Conservation (phyloP, 2,888 invertebrate genomes). For the Rugalucina vietnamica region DNA sequence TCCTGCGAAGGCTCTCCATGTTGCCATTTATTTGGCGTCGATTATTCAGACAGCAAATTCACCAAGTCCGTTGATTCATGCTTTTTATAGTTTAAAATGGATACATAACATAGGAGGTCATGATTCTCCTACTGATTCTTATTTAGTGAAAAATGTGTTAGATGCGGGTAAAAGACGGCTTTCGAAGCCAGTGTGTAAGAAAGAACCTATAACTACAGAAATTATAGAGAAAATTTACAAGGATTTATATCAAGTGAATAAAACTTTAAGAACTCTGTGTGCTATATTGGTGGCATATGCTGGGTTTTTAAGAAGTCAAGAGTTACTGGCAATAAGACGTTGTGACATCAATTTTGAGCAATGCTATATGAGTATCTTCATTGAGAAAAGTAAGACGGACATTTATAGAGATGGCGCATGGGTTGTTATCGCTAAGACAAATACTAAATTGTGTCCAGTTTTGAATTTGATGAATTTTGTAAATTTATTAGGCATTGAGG, state of each 20-base stretch:
- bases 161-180: constrained; percentile 9
- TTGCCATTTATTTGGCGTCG: constrained; percentile 52
- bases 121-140: constrained; percentile 38
- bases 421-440: constrained; percentile 34
- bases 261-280: constrained; percentile 45
- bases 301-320: constrained; percentile 43
- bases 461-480: constrained; percentile 38
- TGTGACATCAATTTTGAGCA: constrained; percentile 27
- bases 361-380: constrained; percentile 22
- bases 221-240: constrained; percentile 8
- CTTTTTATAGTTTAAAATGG: constrained; percentile 60
- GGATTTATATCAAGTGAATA: too few relatives aligned
- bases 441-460: constrained; percentile 40
- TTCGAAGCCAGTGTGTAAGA: neutral
- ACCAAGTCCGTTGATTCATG: constrained; percentile 49
- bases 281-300: constrained; percentile 12
- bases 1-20: constrained; percentile 52
- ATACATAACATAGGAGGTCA: constrained; percentile 44
- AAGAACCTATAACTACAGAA: constrained; percentile 24
- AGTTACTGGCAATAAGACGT: constrained; percentile 30
- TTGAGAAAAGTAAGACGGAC: constrained; percentile 28
- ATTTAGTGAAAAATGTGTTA: constrained; percentile 40
- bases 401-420: constrained; percentile 37
- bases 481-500: constrained; percentile 6
- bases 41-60: constrained; percentile 46